Evolutionary conservation across 1,140 invertebrate genomes (phyloP), one percentile per base, ranked within the genome.

Genomic region (Lutraria rhynchaena): DNA sequence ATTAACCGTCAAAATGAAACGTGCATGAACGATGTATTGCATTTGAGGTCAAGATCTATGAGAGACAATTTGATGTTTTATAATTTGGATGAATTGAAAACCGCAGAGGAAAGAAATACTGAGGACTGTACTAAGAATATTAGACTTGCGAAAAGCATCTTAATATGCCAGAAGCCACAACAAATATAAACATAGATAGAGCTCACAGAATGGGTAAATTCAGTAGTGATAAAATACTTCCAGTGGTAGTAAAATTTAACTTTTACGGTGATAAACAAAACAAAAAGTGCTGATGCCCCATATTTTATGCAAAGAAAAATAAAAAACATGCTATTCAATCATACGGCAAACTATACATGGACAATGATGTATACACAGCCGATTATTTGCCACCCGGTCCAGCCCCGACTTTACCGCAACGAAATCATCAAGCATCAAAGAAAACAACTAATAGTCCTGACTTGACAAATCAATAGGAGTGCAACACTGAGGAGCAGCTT

Each of bases 1-100:
- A 53, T 53, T 7, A 53, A 53, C 4, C 7, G 4, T 9, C 17
- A 53, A 53, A 53, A 53, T 53, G 3, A 53, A 9, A 5, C 17
- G 4, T n/a, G 19, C 3, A n/a, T 22, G 4, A 22, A 61, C 19
- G 58, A 61, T 19, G 1, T 61, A 11, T 35, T 37, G 22, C 31
- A 61, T 37, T 7, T 61, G 11, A 31, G 41, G 31, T 61, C 31
- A 7, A 61, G 58, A 61, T 61, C 58, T 24, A 61, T 61, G 58
- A 35, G 58, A 35, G 58, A 61, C n/a, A 61, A 61, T 61, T 35
- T 61, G 7, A 4, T 61, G 11, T 61, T 53, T 61, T 61, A 37
- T 22, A 35, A 61, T 41, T 61, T 61, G 35, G 35, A 37, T n/a
- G 58, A 61, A 19, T 35, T 3, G 2, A 41, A 35, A 11, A 61